A percentile compares a stretch with the other conserved stretches of the same genome.
These are phyloP conservation scores for Hassar affinis DNA, from an alignment of 2,113 vertebrate species.

Conservation along the genomic window DNA sequence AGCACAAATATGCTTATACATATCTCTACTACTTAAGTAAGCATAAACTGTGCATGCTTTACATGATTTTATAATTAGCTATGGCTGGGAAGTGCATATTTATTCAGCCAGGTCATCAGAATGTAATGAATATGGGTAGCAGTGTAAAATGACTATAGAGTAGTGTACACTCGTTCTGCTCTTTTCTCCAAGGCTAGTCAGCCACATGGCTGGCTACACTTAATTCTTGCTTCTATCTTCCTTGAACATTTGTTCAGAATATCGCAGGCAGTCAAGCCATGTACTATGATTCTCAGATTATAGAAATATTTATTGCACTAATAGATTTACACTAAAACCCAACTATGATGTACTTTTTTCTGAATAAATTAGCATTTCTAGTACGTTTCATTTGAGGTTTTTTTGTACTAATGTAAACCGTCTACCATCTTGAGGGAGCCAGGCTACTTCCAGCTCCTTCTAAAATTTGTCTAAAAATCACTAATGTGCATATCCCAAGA, in stretches of 20 bases:
- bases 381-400: not conserved
- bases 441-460: not conserved
- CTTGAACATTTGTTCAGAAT: not conserved
- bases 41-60: conserved; percentile 80
- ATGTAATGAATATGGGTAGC: conserved; percentile 33
- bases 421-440: not conserved
- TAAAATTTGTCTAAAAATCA: not conserved
- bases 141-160: not conserved
- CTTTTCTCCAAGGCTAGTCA: conserved; percentile 31
- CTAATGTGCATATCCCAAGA: not conserved
- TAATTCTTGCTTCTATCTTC: not conserved
- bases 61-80: conserved; percentile 83
- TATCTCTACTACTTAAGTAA: conserved; percentile 81
- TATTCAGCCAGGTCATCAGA: conserved; percentile 60
- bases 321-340: not conserved
- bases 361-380: not conserved
- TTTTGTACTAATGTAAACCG: not conserved
- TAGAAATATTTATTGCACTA: not conserved
- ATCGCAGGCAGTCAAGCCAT: not conserved
- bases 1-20: conserved; percentile 83
- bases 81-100: conserved; percentile 77
- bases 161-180: conserved; percentile 20
- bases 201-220: not conserved
- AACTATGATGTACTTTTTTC: not conserved
- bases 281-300: not conserved